Evolutionary conservation across 1,140 invertebrate species (phyloP).

Genomic region (Drosophila pallidifrons): DNA sequence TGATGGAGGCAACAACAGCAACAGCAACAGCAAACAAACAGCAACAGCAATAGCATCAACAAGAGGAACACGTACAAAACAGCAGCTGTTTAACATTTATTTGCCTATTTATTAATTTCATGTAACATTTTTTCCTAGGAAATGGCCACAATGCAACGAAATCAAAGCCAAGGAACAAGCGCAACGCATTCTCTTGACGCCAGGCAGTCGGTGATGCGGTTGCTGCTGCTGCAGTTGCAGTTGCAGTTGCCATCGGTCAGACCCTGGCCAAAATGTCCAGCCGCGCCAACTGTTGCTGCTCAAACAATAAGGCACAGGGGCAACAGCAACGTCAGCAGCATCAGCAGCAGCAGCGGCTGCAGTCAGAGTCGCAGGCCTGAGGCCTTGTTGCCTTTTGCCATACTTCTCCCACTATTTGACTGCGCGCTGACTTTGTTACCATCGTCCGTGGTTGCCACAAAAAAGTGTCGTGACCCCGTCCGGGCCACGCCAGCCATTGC

Average conservation of each 20-base stretch:
- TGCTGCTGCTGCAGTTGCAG: constrained; percentile 19
- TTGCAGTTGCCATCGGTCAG: constrained; percentile 47
- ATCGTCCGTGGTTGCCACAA: constrained; percentile 69
- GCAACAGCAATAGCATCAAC: constrained; percentile 28
- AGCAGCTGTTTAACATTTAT: constrained; percentile 84
- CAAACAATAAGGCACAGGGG: constrained; percentile 67
- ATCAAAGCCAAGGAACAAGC: constrained; percentile 82
- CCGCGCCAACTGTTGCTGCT: constrained; percentile 56
- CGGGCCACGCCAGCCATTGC: constrained; percentile 59
- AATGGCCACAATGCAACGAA: constrained; percentile 79
- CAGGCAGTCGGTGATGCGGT: constrained; percentile 69
- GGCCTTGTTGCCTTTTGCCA: constrained; percentile 73
- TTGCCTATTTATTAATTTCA: constrained; percentile 84
- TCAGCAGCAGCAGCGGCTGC: background rate
- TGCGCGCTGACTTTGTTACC: constrained; percentile 49
- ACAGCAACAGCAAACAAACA: constrained; percentile 21
- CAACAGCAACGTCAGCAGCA: constrained; percentile 22
- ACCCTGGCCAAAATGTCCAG: constrained; percentile 67
- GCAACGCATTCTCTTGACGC: constrained; percentile 82
- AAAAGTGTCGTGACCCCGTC: constrained; percentile 83
- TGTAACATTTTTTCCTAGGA: constrained; percentile 83
- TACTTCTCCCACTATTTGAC: constrained; percentile 83
- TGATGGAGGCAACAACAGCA: constrained; percentile 15
- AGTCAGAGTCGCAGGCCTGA: constrained; percentile 26
- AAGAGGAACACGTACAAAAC: constrained; percentile 74